Percentiles rank a stretch among this genome's conserved stretches.
Conservation (phyloP, 2,113 vertebrate species). For the Mobula birostris region DNA sequence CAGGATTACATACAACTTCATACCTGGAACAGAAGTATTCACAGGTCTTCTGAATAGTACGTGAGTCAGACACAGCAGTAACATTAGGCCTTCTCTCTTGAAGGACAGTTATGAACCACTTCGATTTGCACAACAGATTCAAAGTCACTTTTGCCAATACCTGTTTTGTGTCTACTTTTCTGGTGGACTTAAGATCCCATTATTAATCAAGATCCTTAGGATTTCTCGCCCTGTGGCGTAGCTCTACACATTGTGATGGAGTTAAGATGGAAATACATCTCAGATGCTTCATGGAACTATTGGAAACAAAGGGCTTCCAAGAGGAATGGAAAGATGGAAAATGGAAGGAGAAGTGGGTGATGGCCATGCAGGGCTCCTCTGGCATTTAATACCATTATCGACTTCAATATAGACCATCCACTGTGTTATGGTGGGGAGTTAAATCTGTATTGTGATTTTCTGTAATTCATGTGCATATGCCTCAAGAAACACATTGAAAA, state of each 20-base stretch:
- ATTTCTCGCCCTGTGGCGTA: not conserved
- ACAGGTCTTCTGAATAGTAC: not conserved
- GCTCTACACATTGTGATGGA: not conserved
- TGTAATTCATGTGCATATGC: too few relatives aligned
- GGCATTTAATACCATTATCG: too few relatives aligned
- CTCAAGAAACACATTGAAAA: too few relatives aligned
- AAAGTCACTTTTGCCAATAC: not conserved
- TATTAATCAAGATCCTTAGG: not conserved
- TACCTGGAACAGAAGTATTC: not conserved
- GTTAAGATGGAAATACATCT: not conserved
- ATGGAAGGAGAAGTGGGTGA: too few relatives aligned
- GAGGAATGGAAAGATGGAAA: too few relatives aligned
- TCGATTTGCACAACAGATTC: not conserved
- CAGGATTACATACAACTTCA: not conserved
- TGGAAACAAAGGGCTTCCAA: too few relatives aligned
- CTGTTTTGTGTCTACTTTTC: not conserved
- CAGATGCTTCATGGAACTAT: not conserved
- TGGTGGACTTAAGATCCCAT: not conserved
- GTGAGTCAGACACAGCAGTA: not conserved
- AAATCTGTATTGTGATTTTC: too few relatives aligned
- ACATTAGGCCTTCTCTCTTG: not conserved
- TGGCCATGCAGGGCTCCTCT: too few relatives aligned
- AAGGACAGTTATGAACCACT: not conserved
- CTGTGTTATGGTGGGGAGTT: too few relatives aligned
- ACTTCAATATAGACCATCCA: too few relatives aligned